Percentiles rank a stretch among this genome's conserved stretches.
Evolutionary conservation across 2,113 vertebrate species (phyloP).

Genomic region (Crotalus tigris): DNA sequence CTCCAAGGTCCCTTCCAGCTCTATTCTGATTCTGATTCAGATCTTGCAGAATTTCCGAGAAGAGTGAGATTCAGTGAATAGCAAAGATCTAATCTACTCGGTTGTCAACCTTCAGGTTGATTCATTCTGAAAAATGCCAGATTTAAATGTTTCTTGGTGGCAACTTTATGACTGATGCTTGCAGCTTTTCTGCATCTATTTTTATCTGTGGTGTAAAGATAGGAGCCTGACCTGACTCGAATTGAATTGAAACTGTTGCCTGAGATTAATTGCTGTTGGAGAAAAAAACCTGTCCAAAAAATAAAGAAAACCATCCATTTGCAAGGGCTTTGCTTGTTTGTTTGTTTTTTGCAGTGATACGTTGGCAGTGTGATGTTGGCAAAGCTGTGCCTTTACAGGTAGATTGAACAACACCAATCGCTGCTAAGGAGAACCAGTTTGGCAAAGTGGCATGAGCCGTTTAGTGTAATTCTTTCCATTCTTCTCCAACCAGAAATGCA

Average conservation of each 20-base stretch:
- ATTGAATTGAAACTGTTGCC: not conserved
- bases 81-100: not conserved
- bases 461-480: conserved; percentile 30
- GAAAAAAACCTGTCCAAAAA: not conserved
- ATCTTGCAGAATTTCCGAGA: not conserved
- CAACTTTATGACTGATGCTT: not conserved
- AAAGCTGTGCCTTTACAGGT: not conserved
- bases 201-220: not conserved
- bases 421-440: conserved; percentile 11
- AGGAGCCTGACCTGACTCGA: not conserved
- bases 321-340: not conserved
- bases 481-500: conserved; percentile 20
- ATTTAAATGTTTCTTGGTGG: not conserved
- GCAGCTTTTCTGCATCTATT: not conserved
- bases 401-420: not conserved
- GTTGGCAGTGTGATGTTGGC: conserved; percentile 4
- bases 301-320: not conserved
- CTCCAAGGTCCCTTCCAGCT: too few relatives aligned
- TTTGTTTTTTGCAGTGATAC: not conserved
- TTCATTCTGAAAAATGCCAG: not conserved
- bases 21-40: too few relatives aligned
- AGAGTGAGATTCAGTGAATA: not conserved
- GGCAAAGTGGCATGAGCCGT: conserved; percentile 23
- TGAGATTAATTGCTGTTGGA: not conserved
- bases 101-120: not conserved